Evolutionary conservation across 2,113 vertebrate genomes (phyloP), one percentile per base, ranked within the genome.

Genomic region (Larimichthys crocea): DNA sequence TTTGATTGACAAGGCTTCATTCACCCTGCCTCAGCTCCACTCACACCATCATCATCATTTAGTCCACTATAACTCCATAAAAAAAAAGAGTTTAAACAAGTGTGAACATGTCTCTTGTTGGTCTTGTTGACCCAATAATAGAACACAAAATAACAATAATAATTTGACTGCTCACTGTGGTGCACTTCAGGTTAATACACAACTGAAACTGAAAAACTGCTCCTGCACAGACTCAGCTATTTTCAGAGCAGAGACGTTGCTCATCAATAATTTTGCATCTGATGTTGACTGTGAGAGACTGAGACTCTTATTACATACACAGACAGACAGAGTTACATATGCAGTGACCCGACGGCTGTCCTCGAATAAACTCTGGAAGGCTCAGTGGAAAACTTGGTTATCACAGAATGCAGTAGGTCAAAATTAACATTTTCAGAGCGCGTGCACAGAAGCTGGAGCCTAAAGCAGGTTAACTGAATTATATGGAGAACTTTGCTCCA

Each of bases 231-330:
- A 62, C 48, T n/a, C 50, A 22, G 2, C 24, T 50, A 0, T 68
- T 79, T 72, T 63, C 9, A 42, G 20, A 1, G 26, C 15, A 49
- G 56, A 82, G 22, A 50, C 49, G 53, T 6, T 1, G 7, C 64
- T 82, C 77, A 70, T 77, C 63, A 84, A 80, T 86, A 50, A 77
- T 77, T 74, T n/a, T 59, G 42, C 31, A 50, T 35, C 44, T 52
- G 22, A 57, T 52, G 20, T 57, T 20, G 40, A n/a, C 46, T 14
- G n/a, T 22, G 68, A 62, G 56, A 50, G 65, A 52, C 46, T 19
- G 19, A 46, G 35, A 15, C 31, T 86, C 69, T 12, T 64, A 14
- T 78, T 70, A 64, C 66, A 61, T 15, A 53, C 76, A 60, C 44
- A 53, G 71, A 70, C 50, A 22, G 20, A 59, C 35, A 40, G 35